These are phyloP conservation scores for Drosophila albomicans DNA, from an alignment of 1,140 invertebrate species.

Conservation along the genomic window DNA sequence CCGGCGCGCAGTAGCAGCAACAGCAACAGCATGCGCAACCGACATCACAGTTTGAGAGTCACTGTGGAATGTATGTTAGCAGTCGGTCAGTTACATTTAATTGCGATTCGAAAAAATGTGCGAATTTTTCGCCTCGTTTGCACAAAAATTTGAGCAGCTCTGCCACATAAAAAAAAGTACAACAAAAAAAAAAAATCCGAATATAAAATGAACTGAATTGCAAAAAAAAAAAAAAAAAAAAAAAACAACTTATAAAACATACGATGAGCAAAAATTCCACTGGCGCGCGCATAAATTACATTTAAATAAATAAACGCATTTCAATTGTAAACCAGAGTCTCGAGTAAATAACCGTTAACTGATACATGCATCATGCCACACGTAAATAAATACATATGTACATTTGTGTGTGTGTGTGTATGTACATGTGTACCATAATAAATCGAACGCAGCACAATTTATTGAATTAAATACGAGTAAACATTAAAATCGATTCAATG, in stretches of 20 bases:
- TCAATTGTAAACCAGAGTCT: constrained; percentile 43
- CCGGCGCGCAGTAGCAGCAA: constrained; percentile 28
- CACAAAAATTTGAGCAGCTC: constrained; percentile 31
- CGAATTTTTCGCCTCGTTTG: constrained; percentile 33
- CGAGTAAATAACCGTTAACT: constrained; percentile 41
- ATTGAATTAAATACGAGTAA: constrained; percentile 47
- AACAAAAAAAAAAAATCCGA: constrained; percentile 13
- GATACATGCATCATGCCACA: constrained; percentile 39
- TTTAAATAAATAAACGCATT: constrained; percentile 67
- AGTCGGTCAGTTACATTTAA: constrained; percentile 31
- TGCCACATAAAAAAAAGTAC: constrained; percentile 5
- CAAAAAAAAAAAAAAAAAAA: neutral
- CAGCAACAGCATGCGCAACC: neutral
- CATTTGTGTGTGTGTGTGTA: constrained; percentile 10
- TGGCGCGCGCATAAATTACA: constrained; percentile 56
- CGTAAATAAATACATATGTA: constrained; percentile 22
- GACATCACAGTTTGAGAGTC: constrained; percentile 20
- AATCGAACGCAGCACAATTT: constrained; percentile 43
- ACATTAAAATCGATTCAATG: constrained; percentile 36
- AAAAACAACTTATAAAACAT: constrained; percentile 9
- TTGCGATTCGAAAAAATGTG: constrained; percentile 18
- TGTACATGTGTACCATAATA: constrained; percentile 14
- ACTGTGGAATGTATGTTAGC: constrained; percentile 14
- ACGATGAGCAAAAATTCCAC: constrained; percentile 42
- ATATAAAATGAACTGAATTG: too few relatives aligned